Conservation (phyloP, 2,113 vertebrate genomes). For the Acanthochromis polyacanthus region DNA sequence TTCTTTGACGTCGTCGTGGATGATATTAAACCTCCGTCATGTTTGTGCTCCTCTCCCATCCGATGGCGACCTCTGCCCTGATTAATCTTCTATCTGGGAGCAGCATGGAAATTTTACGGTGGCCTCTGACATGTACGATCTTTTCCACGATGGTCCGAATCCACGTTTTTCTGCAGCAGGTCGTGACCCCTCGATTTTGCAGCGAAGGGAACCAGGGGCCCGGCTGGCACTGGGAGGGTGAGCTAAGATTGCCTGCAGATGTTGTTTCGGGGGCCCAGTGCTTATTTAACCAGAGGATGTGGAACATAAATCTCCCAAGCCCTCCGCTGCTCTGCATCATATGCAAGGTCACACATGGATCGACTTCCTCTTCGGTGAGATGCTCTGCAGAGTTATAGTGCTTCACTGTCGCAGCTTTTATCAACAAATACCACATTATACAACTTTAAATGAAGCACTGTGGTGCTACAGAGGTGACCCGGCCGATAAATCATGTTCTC, state of each 20-base stretch:
- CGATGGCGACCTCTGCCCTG: constrained; percentile 35
- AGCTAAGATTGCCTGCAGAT: constrained; percentile 78
- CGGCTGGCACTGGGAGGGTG: constrained; percentile 58
- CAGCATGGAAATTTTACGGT: constrained; percentile 55
- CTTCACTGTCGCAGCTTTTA: neutral
- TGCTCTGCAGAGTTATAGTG: neutral
- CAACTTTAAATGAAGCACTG: neutral
- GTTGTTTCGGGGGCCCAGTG: constrained; percentile 67
- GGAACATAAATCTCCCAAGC: constrained; percentile 76
- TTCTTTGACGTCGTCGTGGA: neutral
- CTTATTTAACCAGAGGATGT: constrained; percentile 75
- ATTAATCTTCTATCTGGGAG: constrained; percentile 65
- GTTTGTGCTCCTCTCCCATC: constrained; percentile 31
- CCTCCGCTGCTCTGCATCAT: constrained; percentile 55
- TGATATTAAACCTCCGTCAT: constrained; percentile 33
- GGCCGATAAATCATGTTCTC: too few relatives aligned
- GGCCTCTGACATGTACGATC: constrained; percentile 50
- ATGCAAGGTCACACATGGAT: constrained; percentile 57
- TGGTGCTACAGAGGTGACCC: too few relatives aligned
- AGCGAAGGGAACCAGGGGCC: constrained; percentile 19
- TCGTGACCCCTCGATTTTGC: constrained; percentile 32
- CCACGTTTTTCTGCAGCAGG: constrained; percentile 39
- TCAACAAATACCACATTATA: neutral
- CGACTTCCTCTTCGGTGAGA: constrained; percentile 46
- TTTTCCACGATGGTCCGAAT: constrained; percentile 26